These are phyloP conservation scores for Aegithalos caudatus DNA, from an alignment of 2,113 vertebrate genomes.

Conservation along the genomic window DNA sequence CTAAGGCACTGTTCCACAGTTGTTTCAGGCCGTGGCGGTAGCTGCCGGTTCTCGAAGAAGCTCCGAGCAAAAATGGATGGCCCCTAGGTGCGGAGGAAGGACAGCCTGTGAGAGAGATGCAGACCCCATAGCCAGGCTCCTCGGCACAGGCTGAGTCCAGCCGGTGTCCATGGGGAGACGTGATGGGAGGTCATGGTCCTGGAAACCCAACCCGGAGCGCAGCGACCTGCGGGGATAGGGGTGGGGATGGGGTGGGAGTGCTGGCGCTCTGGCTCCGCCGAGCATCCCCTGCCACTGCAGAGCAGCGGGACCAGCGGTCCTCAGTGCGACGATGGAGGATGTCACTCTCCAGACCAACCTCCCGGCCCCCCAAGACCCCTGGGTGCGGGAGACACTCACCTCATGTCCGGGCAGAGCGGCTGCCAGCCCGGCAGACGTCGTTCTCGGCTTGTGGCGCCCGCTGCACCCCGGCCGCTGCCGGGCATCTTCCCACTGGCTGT, in stretches of 20 bases:
- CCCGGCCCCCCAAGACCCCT: not conserved
- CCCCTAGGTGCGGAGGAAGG: not conserved
- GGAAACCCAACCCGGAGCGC: not conserved
- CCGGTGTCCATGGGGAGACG: rapidly evolving
- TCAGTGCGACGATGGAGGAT: too few relatives aligned
- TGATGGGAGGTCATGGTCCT: not conserved
- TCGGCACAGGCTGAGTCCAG: not conserved
- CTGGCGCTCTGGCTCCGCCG: not conserved
- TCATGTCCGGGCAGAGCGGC: not conserved
- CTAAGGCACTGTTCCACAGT: rapidly evolving
- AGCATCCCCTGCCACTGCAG: not conserved
- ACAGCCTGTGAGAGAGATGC: not conserved
- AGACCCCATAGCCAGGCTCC: not conserved
- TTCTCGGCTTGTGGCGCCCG: not conserved
- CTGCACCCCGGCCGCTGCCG: not conserved
- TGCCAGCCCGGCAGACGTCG: not conserved
- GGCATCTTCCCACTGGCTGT: not conserved
- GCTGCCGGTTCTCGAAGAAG: not conserved
- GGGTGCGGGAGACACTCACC: not conserved
- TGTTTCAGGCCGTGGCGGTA: rapidly evolving
- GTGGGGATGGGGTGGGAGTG: not conserved
- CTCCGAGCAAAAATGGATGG: not conserved
- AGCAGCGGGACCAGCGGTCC: not conserved
- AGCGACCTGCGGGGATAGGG: rapidly evolving
- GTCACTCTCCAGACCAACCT: rapidly evolving